Evolutionary conservation across 2,888 invertebrate genomes (phyloP).

Genomic region (Drosophila subquinaria): DNA sequence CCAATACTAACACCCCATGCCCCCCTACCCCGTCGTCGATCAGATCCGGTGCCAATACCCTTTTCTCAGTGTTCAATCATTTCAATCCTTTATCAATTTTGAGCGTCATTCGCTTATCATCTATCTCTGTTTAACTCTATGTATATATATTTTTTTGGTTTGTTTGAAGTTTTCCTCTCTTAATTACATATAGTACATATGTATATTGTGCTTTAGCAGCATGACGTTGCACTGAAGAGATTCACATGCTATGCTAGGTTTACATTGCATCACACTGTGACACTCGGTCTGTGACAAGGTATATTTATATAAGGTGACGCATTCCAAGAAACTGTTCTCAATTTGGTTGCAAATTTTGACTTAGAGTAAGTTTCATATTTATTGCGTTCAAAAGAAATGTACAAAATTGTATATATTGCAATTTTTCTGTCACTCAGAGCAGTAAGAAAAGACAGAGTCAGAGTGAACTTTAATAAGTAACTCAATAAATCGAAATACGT

Average conservation of each 20-base stretch:
- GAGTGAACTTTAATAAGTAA: no score
- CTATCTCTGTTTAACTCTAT: not conserved
- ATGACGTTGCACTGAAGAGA: slow-evolving; percentile 39
- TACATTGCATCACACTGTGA: not conserved
- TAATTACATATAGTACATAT: not conserved
- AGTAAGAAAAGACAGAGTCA: no score
- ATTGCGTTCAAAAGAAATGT: not conserved
- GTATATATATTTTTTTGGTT: not conserved
- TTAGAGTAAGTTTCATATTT: no score
- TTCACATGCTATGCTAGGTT: not conserved
- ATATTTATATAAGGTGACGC: no score
- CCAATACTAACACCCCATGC: not conserved
- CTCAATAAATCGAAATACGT: no score
- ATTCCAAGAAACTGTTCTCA: no score
- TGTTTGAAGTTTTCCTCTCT: not conserved
- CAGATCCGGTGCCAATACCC: not conserved
- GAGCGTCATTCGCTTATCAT: no score
- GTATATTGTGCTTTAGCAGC: slow-evolving; percentile 33
- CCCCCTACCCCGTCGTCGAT: not conserved
- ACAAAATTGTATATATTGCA: not conserved
- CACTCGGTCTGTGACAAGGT: not conserved
- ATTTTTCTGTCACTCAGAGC: not conserved
- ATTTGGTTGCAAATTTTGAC: no score
- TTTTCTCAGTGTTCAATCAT: slow-evolving; percentile 4
- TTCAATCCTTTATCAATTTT: slow-evolving; percentile 10